A percentile compares a stretch with the other conserved stretches of the same genome.
Evolutionary conservation across 2,888 invertebrate genomes (phyloP).

Genomic region (Tridacna gigas): DNA sequence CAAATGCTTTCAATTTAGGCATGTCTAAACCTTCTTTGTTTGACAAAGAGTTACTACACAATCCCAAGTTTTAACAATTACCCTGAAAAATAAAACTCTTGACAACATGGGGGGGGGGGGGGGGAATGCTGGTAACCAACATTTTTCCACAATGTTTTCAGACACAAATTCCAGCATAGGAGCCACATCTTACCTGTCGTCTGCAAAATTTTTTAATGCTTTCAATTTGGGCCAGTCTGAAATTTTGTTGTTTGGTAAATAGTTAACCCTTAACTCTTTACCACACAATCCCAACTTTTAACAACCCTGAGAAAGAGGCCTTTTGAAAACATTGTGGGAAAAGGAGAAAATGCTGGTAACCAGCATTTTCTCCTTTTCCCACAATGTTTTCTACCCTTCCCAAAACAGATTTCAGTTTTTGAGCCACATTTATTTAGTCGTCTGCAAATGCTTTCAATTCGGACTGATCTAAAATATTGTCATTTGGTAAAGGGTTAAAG

Average conservation of each 20-base stretch:
- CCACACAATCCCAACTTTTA: background rate
- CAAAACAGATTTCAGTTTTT: no score
- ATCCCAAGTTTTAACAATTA: no score
- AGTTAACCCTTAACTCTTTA: background rate
- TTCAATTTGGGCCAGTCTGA: background rate
- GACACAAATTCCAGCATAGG: background rate
- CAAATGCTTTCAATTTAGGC: no score
- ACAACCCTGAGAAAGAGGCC: background rate
- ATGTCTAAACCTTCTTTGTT: no score
- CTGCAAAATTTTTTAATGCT: background rate
- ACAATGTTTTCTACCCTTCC: background rate
- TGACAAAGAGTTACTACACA: no score
- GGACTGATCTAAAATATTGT: background rate
- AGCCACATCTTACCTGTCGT: background rate
- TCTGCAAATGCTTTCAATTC: background rate
- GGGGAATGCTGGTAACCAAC: background rate
- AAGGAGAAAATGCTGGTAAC: background rate
- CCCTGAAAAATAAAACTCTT: background rate
- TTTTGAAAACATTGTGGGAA: constrained; percentile 5
- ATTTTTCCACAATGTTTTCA: background rate
- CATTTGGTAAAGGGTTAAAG: no score
- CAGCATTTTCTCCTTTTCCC: constrained; percentile 12
- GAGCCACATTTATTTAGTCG: no score
- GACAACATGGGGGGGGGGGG: background rate
- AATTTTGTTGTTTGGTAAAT: background rate